These are phyloP conservation scores for Quadroppia sp. DNA, from an alignment of 2,888 invertebrate genomes.

Conservation along the genomic window DNA sequence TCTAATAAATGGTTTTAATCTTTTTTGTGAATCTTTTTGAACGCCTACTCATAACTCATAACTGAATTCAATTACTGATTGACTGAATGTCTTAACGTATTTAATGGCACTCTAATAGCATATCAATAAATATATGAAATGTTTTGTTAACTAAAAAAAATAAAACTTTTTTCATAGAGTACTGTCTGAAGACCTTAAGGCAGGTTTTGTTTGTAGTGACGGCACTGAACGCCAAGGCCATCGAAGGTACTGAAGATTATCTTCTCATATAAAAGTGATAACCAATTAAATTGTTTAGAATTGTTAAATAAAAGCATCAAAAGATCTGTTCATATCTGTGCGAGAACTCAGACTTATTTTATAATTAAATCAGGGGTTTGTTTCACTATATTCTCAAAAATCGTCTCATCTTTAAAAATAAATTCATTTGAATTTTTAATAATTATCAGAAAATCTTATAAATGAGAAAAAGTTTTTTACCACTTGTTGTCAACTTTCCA, in stretches of 20 bases:
- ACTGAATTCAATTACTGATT: not conserved
- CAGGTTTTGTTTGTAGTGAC: conserved; percentile 31
- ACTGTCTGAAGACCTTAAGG: conserved; percentile 15
- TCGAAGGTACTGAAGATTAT: not conserved
- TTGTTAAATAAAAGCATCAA: not conserved
- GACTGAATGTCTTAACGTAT: not conserved
- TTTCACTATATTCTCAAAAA: not conserved
- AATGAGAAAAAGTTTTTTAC: not conserved
- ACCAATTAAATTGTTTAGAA: conserved; percentile 4
- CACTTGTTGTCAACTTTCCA: not conserved
- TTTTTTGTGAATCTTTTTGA: not conserved
- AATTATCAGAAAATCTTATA: not conserved
- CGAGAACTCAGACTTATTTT: not conserved
- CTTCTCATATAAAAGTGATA: conserved; percentile 19
- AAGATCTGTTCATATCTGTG: not conserved
- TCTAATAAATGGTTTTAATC: too few species aligned
- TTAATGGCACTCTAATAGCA: conserved; percentile 1
- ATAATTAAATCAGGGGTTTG: conserved; percentile 18
- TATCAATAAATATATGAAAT: conserved; percentile 4
- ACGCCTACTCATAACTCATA: not conserved
- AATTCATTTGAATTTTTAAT: not conserved
- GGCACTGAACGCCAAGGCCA: conserved; percentile 27
- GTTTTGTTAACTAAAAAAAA: conserved; percentile 1
- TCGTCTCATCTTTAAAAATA: conserved; percentile 6
- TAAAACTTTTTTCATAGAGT: not conserved